phyloP scores from a whole-genome alignment of 37 sponge, comb jelly and placozoan species.

The Bolinopsis microptera region DNA sequence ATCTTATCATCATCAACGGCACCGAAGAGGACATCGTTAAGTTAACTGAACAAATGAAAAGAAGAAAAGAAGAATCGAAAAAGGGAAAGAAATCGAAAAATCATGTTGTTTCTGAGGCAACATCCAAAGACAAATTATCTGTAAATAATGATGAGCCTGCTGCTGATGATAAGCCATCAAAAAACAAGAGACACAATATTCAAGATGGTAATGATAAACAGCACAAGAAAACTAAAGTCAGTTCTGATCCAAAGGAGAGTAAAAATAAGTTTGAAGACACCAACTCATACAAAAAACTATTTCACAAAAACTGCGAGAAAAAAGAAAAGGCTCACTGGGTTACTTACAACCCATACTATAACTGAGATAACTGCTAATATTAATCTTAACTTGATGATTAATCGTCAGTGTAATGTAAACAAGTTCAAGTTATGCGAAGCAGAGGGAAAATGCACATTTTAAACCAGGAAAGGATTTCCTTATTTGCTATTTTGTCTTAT shows the following conservation, averaged over 20 bases:
- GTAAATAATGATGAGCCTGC: background rate
- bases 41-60: conserved; percentile 71
- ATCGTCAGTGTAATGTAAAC: no score
- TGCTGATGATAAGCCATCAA: background rate
- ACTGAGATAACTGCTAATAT: background rate
- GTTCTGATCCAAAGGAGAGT: background rate
- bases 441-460: no score
- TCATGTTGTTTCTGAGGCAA: background rate
- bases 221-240: background rate
- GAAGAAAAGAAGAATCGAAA: conserved; percentile 72
- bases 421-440: no score
- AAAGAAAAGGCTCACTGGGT: conserved; percentile 63
- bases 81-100: conserved; percentile 62
- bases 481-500: no score
- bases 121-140: background rate
- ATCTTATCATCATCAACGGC: conserved; percentile 80
- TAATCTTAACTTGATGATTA: no score
- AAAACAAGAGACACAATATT: background rate
- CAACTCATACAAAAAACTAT: conserved; percentile 40
- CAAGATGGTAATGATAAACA: background rate
- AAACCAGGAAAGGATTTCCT: no score
- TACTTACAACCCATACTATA: conserved; percentile 60
- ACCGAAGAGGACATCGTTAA: conserved; percentile 75
- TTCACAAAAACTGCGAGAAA: conserved; percentile 32
- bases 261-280: conserved; percentile 39